Percentiles rank a stretch among this genome's conserved stretches.
Evolutionary conservation across 2,888 invertebrate species (phyloP).

Genomic region (Drosophila affinis): DNA sequence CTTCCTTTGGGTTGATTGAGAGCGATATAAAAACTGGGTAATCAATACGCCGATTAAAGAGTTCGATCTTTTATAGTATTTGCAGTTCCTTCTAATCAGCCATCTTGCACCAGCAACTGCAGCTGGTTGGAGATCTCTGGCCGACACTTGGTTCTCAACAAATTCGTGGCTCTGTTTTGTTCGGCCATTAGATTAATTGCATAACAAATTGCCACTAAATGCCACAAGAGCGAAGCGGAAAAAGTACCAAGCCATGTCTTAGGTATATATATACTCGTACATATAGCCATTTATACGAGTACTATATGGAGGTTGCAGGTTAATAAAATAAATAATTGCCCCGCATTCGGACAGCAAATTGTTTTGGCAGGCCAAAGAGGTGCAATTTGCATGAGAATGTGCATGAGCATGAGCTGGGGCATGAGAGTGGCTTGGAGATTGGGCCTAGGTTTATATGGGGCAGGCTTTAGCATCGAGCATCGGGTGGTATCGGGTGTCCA

Average conservation of each 20-base stretch:
- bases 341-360: background rate
- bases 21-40: background rate
- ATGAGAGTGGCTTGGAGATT: background rate
- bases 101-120: no score
- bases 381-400: slow-evolving; percentile 10
- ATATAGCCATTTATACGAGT: background rate
- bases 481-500: background rate
- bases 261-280: background rate
- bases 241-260: slow-evolving; percentile 13
- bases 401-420: no score
- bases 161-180: slow-evolving; percentile 23
- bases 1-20: background rate
- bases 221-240: slow-evolving; percentile 21
- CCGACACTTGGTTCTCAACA: background rate
- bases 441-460: background rate
- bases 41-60: background rate
- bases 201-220: slow-evolving; percentile 38
- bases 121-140: no score
- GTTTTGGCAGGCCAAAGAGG: slow-evolving; percentile 1
- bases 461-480: background rate
- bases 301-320: slow-evolving; percentile 8
- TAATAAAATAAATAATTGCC: slow-evolving; percentile 19
- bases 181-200: slow-evolving; percentile 41
- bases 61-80: no score
- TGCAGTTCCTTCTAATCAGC: no score